phyloP scores from a whole-genome alignment of 2,113 vertebrate species.

The Polypterus bichir region DNA sequence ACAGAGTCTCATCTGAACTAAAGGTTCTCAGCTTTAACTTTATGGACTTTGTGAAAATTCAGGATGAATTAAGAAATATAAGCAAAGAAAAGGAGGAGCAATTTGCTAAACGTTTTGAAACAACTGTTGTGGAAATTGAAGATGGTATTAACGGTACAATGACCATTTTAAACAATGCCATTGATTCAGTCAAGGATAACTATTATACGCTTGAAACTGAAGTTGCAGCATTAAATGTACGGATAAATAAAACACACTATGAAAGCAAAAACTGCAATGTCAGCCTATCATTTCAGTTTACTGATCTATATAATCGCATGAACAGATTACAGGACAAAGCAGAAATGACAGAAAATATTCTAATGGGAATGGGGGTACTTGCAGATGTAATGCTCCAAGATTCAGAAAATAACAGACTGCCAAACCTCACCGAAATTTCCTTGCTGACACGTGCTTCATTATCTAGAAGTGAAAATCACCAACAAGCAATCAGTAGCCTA shows the following conservation, averaged over 20 bases:
- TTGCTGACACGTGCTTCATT: conserved; percentile 35
- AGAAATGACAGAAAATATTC: conserved; percentile 24
- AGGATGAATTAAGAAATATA: conserved; percentile 42
- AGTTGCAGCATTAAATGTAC: conserved; percentile 17
- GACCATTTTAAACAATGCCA: conserved; percentile 46
- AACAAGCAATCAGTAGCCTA: conserved; percentile 25
- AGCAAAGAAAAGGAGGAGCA: conserved; percentile 27
- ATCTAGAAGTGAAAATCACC: conserved; percentile 27
- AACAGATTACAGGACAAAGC: conserved; percentile 23
- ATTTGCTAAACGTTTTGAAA: conserved; percentile 37
- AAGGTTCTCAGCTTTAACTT: conserved; percentile 32
- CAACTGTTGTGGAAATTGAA: conserved; percentile 46
- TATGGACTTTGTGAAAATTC: conserved; percentile 33
- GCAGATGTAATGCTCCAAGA: conserved; percentile 12
- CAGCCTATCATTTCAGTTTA: conserved; percentile 35
- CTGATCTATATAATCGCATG: conserved; percentile 45
- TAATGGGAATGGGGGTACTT: conserved; percentile 22
- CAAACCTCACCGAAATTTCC: conserved; percentile 30
- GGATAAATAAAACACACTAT: conserved; percentile 25
- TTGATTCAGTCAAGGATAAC: conserved; percentile 56
- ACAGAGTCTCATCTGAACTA: conserved; percentile 34
- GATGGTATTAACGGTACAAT: conserved; percentile 61
- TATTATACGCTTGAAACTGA: conserved; percentile 36
- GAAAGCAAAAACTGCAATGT: conserved; percentile 32
- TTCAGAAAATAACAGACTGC: conserved; percentile 12